Percentiles rank a stretch among this genome's conserved stretches.
Evolutionary conservation across 2,888 invertebrate species (phyloP).

Genomic region (Cryptosula pallasiana): DNA sequence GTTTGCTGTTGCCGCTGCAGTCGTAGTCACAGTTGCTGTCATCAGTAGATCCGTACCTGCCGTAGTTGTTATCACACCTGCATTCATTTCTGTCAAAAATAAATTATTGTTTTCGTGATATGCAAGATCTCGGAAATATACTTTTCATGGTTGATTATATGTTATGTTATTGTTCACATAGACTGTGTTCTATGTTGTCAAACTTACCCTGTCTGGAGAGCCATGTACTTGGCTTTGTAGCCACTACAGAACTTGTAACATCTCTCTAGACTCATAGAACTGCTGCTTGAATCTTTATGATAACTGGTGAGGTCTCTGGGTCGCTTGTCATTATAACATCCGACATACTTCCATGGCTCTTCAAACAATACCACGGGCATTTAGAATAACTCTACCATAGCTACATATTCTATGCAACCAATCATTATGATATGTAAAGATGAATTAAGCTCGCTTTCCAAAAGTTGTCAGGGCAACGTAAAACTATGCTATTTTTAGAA

Average conservation of each 20-base stretch:
- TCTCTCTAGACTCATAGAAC: neutral
- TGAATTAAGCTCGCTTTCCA: no score
- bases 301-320: constrained; percentile 19
- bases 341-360: constrained; percentile 17
- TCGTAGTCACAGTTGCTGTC: neutral
- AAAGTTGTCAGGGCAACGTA: no score
- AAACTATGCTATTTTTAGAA: no score
- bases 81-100: constrained; percentile 2
- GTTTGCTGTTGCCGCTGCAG: neutral
- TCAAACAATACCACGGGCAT: no score
- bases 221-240: constrained; percentile 6
- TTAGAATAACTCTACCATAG: no score
- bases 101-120: no score
- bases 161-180: no score
- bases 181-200: no score
- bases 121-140: no score
- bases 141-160: no score
- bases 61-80: constrained; percentile 9
- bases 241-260: constrained; percentile 13
- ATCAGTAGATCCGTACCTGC: neutral
- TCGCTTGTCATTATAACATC: constrained; percentile 1
- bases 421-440: no score
- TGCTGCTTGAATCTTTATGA: neutral
- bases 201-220: constrained; percentile 3
- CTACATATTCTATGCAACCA: no score